phyloP scores from a whole-genome alignment of 2,888 invertebrate genomes.

The Gastrophysa polygoni region DNA sequence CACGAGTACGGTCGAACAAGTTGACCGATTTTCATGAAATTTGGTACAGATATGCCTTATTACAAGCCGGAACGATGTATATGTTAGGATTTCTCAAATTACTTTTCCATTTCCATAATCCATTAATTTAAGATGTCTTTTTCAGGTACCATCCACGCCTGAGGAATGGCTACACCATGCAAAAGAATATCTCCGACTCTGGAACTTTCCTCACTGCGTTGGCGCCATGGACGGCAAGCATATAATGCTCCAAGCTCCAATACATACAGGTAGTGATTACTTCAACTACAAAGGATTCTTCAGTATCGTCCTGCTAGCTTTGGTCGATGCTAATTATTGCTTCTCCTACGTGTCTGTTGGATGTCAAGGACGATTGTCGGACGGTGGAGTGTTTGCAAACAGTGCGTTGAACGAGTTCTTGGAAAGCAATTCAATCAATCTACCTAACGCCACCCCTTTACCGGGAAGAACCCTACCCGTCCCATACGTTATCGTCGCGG shows the following conservation, averaged over 20 bases:
- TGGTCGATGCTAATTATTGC: constrained; percentile 15
- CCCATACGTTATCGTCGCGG: constrained; percentile 42
- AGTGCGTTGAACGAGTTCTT: background rate
- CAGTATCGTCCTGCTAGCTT: constrained; percentile 18
- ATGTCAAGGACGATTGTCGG: constrained; percentile 18
- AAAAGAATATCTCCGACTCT: background rate
- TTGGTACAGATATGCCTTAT: too few species aligned
- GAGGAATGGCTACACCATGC: background rate
- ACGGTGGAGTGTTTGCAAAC: constrained; percentile 15
- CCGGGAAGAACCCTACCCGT: too few species aligned
- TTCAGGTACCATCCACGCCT: background rate
- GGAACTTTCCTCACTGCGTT: background rate
- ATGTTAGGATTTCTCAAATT: too few species aligned
- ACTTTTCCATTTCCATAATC: background rate
- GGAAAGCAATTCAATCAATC: background rate
- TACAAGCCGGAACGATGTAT: too few species aligned
- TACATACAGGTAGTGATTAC: constrained; percentile 21
- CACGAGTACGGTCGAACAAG: too few species aligned
- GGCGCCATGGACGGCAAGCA: too few species aligned
- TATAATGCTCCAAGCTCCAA: constrained; percentile 20
- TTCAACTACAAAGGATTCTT: constrained; percentile 24
- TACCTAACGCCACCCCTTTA: too few species aligned
- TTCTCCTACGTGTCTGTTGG: constrained; percentile 12
- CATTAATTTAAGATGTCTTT: background rate
- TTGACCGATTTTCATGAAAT: too few species aligned